Percentiles rank a stretch among this genome's conserved stretches.
Evolutionary conservation across 2,797 vertebrate species (phyloP).

Genomic region (Pipistrellus nathusii): DNA sequence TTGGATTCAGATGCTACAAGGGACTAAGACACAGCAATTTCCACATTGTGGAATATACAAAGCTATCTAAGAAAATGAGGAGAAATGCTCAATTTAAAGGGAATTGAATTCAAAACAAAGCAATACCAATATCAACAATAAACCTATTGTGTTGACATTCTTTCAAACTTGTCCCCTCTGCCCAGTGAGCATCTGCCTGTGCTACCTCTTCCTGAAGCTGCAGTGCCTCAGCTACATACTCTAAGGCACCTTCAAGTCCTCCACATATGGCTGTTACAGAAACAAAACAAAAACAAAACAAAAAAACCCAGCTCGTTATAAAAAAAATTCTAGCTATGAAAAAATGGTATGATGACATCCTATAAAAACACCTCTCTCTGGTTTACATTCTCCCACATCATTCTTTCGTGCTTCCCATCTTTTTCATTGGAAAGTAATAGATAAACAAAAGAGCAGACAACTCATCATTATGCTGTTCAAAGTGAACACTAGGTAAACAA

Average conservation of each 20-base stretch:
- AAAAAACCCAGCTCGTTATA: background rate
- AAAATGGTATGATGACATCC: too few relatives aligned
- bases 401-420: background rate
- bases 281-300: too few relatives aligned
- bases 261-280: too few relatives aligned
- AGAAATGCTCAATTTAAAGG: background rate
- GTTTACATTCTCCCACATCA: background rate
- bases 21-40: background rate
- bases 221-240: background rate
- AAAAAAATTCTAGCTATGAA: background rate
- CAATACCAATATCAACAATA: background rate
- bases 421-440: background rate
- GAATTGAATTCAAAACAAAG: slow-evolving; percentile 23
- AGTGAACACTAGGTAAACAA: background rate
- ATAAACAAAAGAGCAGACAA: background rate
- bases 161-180: background rate
- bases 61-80: background rate
- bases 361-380: background rate
- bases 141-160: background rate
- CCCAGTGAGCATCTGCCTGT: background rate
- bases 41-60: background rate
- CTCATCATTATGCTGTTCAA: background rate
- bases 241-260: background rate
- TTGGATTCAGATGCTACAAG: background rate
- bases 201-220: background rate